These are phyloP conservation scores for Cerastis leucographa DNA, from an alignment of 2,888 invertebrate species.

Conservation along the genomic window DNA sequence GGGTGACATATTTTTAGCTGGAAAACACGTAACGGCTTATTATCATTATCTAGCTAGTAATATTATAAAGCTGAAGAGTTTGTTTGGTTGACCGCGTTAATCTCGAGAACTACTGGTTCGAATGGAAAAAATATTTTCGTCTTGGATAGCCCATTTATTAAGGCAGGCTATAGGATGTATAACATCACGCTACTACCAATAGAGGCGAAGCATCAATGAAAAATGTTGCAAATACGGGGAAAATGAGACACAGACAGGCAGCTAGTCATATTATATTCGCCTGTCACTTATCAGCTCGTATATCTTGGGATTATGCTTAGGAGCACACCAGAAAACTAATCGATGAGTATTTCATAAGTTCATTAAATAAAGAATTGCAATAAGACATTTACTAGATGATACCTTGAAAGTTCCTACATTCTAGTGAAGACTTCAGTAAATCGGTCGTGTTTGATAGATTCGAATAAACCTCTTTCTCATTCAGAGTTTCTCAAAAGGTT, in stretches of 20 bases:
- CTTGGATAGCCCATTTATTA: too few species aligned
- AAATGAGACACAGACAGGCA: too few species aligned
- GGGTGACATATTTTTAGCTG: conserved; percentile 37
- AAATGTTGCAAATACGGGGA: too few species aligned
- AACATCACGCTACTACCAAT: too few species aligned
- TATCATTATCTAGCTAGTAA: too few species aligned
- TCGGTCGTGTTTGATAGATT: not conserved
- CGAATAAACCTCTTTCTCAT: not conserved
- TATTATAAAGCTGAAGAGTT: too few species aligned
- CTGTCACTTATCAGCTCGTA: not conserved
- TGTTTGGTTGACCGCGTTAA: too few species aligned
- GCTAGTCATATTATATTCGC: not conserved
- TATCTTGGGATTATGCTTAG: not conserved
- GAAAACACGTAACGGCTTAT: not conserved
- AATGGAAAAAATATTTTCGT: too few species aligned
- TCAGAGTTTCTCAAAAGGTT: not conserved
- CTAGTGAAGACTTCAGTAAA: not conserved
- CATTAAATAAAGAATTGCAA: not conserved
- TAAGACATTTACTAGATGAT: not conserved
- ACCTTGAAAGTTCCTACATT: not conserved
- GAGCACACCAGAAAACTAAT: not conserved
- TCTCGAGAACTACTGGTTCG: too few species aligned
- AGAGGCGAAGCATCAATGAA: too few species aligned
- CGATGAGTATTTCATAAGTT: not conserved
- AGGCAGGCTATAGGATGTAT: too few species aligned